Conservation (phyloP, 1,140 invertebrate genomes). For the Neoseiulus cucumeris region DNA sequence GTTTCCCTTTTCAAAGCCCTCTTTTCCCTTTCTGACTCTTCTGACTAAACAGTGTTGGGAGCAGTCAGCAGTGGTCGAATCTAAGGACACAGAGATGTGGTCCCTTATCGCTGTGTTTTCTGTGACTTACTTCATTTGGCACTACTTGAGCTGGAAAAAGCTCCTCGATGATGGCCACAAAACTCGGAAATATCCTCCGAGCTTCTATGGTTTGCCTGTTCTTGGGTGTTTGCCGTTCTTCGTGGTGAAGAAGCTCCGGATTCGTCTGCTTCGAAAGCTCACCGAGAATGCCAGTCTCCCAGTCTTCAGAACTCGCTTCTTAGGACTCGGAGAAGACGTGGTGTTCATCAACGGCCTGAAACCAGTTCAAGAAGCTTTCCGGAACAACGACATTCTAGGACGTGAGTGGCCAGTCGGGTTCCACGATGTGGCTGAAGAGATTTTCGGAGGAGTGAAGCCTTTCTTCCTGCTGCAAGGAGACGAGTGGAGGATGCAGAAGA, state of each 20-base stretch:
- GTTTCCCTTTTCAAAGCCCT: too few species aligned
- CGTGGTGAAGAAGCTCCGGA: neutral
- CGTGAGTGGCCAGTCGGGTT: slow-evolving; percentile 7
- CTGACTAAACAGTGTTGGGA: too few species aligned
- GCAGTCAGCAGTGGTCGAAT: too few species aligned
- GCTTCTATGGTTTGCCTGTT: neutral
- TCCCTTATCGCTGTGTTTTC: neutral
- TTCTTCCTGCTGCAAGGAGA: slow-evolving; percentile 5
- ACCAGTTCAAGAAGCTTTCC: slow-evolving; percentile 3
- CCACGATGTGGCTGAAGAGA: slow-evolving; percentile 2
- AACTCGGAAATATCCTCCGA: neutral
- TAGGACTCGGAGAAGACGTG: slow-evolving; percentile 10
- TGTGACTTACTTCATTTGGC: neutral
- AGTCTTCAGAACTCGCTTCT: slow-evolving; percentile 5
- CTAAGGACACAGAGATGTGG: neutral
- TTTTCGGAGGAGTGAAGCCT: neutral
- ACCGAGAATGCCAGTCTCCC: neutral
- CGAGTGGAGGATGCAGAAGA: neutral
- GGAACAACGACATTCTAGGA: neutral
- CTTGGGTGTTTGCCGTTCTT: neutral
- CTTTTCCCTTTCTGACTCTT: too few species aligned
- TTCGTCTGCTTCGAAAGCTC: neutral
- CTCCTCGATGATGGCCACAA: neutral
- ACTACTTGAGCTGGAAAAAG: slow-evolving; percentile 6
- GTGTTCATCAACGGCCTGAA: slow-evolving; percentile 1